These are phyloP conservation scores for Sterna hirundo DNA, from an alignment of 2,113 vertebrate genomes.

Conservation along the genomic window DNA sequence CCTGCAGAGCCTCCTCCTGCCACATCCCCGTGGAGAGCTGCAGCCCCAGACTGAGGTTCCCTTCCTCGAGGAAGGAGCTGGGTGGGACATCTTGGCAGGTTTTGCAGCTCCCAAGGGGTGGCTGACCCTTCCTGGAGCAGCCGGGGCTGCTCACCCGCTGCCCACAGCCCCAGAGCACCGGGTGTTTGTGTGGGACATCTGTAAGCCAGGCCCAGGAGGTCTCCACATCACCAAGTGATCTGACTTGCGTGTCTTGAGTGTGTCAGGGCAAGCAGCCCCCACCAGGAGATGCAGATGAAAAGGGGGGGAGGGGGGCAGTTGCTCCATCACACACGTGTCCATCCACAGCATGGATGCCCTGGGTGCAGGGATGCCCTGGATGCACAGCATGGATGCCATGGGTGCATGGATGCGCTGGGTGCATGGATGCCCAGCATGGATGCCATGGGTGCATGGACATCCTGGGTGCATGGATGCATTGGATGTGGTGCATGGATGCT, in stretches of 20 bases:
- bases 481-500: background rate
- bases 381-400: background rate
- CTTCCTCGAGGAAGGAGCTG: no score
- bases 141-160: background rate
- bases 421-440: background rate
- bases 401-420: background rate
- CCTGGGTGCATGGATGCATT: background rate
- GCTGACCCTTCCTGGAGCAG: background rate
- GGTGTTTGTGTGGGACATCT: background rate
- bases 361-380: background rate
- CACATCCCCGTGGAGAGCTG: background rate
- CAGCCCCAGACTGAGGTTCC: background rate
- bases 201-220: background rate
- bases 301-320: background rate
- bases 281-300: background rate
- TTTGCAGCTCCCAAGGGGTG: background rate
- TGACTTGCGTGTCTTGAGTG: accelerated
- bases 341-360: background rate
- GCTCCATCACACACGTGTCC: accelerated
- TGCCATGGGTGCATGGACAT: background rate
- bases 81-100: background rate
- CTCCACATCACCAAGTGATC: accelerated
- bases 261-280: background rate
- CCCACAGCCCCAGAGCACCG: no score
- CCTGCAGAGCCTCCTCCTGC: background rate